Conservation (phyloP, 2,797 vertebrate species). For the Hypotaenidia okinawae region DNA sequence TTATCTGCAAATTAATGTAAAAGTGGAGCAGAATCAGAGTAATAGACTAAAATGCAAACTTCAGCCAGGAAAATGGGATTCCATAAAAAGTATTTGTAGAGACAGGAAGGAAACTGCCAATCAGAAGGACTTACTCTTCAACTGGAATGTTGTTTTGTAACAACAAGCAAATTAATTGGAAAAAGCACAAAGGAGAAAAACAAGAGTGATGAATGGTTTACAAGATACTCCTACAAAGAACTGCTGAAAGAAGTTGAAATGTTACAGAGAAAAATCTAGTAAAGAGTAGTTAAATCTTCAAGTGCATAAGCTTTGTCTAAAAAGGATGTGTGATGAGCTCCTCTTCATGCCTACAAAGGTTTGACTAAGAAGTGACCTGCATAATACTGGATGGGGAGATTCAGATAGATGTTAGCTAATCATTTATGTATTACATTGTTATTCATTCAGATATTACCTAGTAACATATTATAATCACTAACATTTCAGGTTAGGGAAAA, state of each 20-base stretch:
- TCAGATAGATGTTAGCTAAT: not conserved
- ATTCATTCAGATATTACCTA: not conserved
- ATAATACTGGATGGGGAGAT: not conserved
- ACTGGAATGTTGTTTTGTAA: not conserved
- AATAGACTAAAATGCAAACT: not conserved
- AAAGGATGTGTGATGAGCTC: not conserved
- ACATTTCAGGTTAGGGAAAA: not conserved
- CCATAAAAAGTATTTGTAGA: not conserved
- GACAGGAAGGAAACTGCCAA: not conserved
- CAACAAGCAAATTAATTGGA: not conserved
- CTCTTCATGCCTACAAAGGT: not conserved
- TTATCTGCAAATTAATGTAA: not conserved
- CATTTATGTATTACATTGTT: not conserved
- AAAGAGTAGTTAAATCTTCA: not conserved
- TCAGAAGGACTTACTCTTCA: not conserved
- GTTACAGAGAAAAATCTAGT: not conserved
- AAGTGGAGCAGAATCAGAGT: not conserved
- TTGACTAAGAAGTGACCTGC: not conserved
- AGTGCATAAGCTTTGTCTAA: not conserved
- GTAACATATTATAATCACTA: not conserved
- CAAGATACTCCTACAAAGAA: not conserved
- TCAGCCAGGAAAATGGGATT: not conserved
- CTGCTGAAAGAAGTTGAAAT: not conserved
- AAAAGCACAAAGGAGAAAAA: not conserved
- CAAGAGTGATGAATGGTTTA: not conserved